Conservation (phyloP, 2,797 vertebrate species). For the Rachycentron canadum region DNA sequence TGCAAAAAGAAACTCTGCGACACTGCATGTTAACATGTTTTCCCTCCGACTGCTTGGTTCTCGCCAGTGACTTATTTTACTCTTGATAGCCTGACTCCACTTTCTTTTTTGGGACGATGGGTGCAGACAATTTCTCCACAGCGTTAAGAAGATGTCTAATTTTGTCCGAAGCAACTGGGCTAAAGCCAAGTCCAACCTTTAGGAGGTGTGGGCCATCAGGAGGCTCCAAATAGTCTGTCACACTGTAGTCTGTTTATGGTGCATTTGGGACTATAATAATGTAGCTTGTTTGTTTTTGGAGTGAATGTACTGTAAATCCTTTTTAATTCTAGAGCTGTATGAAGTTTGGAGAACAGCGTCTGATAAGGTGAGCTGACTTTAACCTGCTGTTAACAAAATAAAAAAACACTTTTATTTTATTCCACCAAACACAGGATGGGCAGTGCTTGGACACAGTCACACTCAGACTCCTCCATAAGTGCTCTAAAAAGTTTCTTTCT, state of each 20-base stretch:
- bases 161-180: neutral
- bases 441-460: too few relatives aligned
- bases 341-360: neutral
- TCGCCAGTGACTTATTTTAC: neutral
- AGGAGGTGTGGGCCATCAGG: neutral
- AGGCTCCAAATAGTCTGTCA: neutral
- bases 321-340: too few relatives aligned
- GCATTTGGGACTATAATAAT: neutral
- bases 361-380: neutral
- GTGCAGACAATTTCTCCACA: neutral
- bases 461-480: slow-evolving; percentile 12
- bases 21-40: neutral
- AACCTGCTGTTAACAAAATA: neutral
- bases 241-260: too few relatives aligned
- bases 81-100: neutral
- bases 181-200: neutral
- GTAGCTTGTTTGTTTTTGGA: too few relatives aligned
- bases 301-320: neutral
- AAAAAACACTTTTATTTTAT: too few relatives aligned
- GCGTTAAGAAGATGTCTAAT: neutral
- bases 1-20: neutral
- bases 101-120: too few relatives aligned
- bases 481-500: too few relatives aligned
- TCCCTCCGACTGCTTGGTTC: neutral
- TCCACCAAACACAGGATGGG: neutral